These are phyloP conservation scores for Palaemon carinicauda DNA, from an alignment of 1,140 invertebrate genomes.

Conservation along the genomic window DNA sequence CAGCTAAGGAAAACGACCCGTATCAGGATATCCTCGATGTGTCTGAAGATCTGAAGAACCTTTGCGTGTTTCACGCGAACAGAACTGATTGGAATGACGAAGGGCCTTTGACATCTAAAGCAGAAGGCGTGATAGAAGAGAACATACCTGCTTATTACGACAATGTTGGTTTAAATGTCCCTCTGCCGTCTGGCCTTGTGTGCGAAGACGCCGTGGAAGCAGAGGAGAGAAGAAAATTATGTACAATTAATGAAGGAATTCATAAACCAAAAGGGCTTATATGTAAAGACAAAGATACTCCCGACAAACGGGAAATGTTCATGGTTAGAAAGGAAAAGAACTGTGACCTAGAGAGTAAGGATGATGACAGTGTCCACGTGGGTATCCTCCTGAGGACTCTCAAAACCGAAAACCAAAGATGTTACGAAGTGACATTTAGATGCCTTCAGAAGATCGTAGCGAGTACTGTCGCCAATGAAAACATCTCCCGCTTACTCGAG, in stretches of 20 bases:
- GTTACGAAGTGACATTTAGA: slow-evolving; percentile 15
- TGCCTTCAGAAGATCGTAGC: slow-evolving; percentile 15
- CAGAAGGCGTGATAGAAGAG: background rate
- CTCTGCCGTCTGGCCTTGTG: too few relatives aligned
- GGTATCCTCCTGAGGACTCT: background rate
- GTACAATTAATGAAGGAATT: too few relatives aligned
- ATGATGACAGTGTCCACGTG: background rate
- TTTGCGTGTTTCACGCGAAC: slow-evolving; percentile 35
- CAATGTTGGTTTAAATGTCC: background rate
- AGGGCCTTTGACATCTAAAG: background rate
- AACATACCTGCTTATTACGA: background rate
- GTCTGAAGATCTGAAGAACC: slow-evolving; percentile 41
- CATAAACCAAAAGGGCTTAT: too few relatives aligned
- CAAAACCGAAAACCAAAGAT: slow-evolving; percentile 8
- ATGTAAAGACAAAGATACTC: background rate
- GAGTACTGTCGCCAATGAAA: background rate
- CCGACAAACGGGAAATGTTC: background rate
- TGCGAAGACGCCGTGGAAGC: background rate
- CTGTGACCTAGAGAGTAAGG: background rate
- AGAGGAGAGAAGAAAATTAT: background rate
- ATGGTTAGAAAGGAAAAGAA: background rate
- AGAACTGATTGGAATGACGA: background rate
- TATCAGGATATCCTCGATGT: slow-evolving; percentile 39
- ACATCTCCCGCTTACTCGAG: background rate
- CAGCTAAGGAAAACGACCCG: background rate